Base-by-base conservation (phyloP, 2,113 vertebrate species). In the Protomyctophum bolini region DNA sequence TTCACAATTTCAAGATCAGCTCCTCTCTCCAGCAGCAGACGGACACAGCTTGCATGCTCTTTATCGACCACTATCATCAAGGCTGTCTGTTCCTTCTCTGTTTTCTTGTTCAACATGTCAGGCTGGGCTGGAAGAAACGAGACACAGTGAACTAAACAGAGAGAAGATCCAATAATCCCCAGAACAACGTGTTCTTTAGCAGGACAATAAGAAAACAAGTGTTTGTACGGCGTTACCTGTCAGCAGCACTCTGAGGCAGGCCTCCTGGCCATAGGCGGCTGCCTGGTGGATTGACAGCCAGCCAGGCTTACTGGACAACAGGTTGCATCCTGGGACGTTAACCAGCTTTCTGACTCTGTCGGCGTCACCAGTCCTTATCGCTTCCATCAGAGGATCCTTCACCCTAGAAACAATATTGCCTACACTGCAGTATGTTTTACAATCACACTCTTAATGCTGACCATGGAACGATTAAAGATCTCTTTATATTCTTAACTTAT, bases 201-300 rank as follows among this genome's bases (percentile, higher is more conserved):
- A 12, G n/a, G 51, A 12, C 51, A 54, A 6, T n/a, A 54, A 5
- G 51, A 12, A 54, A n/a, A n/a, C 10, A 33, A 4, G 28, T 41
- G 7, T 66, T 52, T 68, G 21, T 21, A 21, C 1, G 21, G 4
- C 41, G 47, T 8, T 79, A 98, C 98, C 95, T 93, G 83, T 83
- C 15, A 98, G 92, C 66, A 98, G 76, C 1, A 95, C 14, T 55
- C 80, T 91, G 63, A 98, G 84, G 73, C 95, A 97, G n/a, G 87
- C 79, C 21, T 91, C 82, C 88, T 95, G 91, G 60, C 95, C 96
- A 0, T 93, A 96, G 85, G 94, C 97, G 0, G 94, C 95, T 0
- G 95, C 95, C 87, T 98, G 95, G 0, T 99, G 98, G 2, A 97
- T 86, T 0, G 95, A 95, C 9, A 97, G 82, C 96, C 96, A 98